Evolutionary conservation across 2,797 vertebrate genomes (phyloP).

Genomic region (Urophycis tenuis): DNA sequence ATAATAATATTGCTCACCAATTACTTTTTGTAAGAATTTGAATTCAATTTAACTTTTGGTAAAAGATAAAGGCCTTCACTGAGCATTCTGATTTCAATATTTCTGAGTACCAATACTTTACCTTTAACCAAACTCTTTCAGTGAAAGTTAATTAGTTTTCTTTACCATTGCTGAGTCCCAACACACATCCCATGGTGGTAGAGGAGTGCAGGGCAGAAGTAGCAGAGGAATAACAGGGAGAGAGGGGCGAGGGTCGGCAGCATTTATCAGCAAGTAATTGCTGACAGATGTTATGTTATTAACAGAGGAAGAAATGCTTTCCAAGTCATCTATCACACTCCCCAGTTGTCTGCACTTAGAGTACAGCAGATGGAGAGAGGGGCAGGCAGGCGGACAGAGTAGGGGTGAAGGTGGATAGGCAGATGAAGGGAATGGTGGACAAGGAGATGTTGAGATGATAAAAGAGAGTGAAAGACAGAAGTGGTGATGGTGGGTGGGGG

Average conservation of each 20-base stretch:
- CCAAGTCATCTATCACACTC: conserved; percentile 50
- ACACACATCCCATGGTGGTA: background rate
- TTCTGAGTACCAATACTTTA: background rate
- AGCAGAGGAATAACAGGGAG: conserved; percentile 20
- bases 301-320: conserved; percentile 46
- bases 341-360: conserved; percentile 35
- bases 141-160: background rate
- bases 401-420: background rate
- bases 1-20: background rate
- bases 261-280: conserved; percentile 44
- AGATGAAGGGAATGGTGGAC: background rate
- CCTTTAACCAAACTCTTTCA: background rate
- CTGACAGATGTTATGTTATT: conserved; percentile 61
- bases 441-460: conserved; percentile 20
- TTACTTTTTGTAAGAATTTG: too few species aligned
- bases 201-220: background rate
- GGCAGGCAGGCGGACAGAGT: conserved; percentile 31
- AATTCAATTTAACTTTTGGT: too few species aligned
- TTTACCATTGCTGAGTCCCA: background rate
- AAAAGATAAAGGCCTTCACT: too few species aligned
- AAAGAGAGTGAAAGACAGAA: background rate
- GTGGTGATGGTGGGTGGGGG: background rate
- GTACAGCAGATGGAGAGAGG: conserved; percentile 32
- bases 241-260: conserved; percentile 21
- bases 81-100: background rate